Evolutionary conservation across 2,888 invertebrate species (phyloP), one percentile per base, ranked within the genome.

Genomic region (Orchestes rusci): DNA sequence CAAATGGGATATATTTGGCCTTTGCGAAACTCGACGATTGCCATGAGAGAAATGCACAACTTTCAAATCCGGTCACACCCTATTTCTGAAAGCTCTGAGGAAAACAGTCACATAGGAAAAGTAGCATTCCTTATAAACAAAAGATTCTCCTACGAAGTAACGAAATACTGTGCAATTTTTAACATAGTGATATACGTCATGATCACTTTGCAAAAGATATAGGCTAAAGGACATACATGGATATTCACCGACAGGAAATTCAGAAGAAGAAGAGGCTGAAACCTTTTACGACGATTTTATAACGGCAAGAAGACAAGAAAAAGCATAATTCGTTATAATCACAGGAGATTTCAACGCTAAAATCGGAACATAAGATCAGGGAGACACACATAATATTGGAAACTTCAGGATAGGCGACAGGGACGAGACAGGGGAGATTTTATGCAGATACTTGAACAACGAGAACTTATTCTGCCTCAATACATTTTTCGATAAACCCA

Each of bases 11-110:
- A 31, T 31, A 31, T 3, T 31, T 12, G 31, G 31, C n/a, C 2
- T 31, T 8, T 31, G 31, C 31, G 31, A 31, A 31, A 31, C 31
- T 2, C 31, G 3, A n/a, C n/a, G n/a, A n/a, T 31, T 31, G 13
- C 31, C 31, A 31, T 10, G 31, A 31, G 31, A 31, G 31, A 31
- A 31, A 31, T 31, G 31, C 13, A 31, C 31, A 13, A 31, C 3
- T 13, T 31, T 27, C 10, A 27, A 27, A 27, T 27, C 27, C 27
- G 27, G 27, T 27, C 2, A 27, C 27, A 27, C 27, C n/a, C 27
- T 27, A 27, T 27, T 27, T 27, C 27, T n/a, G 27, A 27, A 27
- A 27, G 2, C 27, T 27, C 2, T n/a, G 27, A 27, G 27, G 27
- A 27, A 27, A 27, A 27, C 27, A 27, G 27, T 2, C 27, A 27